A percentile compares a stretch with the other conserved stretches of the same genome.
phyloP scores from a whole-genome alignment of 1,140 invertebrate species.

The Zeugodacus cucurbitae region DNA sequence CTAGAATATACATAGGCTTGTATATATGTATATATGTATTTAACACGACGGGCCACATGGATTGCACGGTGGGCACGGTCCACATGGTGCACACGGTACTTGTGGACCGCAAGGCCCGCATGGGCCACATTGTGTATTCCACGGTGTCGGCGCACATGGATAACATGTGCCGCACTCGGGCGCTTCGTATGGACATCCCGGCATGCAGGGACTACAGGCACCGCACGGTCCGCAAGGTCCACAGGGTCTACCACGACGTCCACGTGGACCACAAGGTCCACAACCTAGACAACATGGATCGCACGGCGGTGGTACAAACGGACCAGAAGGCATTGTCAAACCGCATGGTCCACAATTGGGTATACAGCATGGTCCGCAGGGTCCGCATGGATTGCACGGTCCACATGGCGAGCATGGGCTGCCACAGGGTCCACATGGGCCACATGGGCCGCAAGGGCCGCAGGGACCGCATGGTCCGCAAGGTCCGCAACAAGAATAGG shows the following conservation, averaged over 20 bases:
- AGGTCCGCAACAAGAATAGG: constrained; percentile 50
- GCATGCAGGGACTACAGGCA: constrained; percentile 52
- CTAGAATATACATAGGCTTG: constrained; percentile 55
- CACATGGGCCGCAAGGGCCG: constrained; percentile 45
- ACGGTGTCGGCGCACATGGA: constrained; percentile 58
- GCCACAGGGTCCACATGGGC: constrained; percentile 46
- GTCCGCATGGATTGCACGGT: constrained; percentile 53
- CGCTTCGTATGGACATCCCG: constrained; percentile 58
- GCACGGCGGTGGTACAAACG: constrained; percentile 53
- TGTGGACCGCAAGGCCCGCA: constrained; percentile 57
- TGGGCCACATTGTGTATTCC: constrained; percentile 60
- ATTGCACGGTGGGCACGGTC: constrained; percentile 50
- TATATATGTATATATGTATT: neutral
- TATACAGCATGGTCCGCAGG: constrained; percentile 53
- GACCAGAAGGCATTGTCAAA: constrained; percentile 57
- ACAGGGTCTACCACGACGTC: constrained; percentile 47
- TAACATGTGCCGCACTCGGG: constrained; percentile 59
- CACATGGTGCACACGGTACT: constrained; percentile 57
- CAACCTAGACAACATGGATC: constrained; percentile 47
- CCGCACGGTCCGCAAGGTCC: constrained; percentile 48
- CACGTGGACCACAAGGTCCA: constrained; percentile 45
- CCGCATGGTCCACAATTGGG: constrained; percentile 57
- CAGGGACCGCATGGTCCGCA: constrained; percentile 52
- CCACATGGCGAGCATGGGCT: constrained; percentile 51
- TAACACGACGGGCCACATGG: constrained; percentile 48